Base-by-base conservation (phyloP, 2,113 vertebrate genomes). In the Heterochromis multidens region DNA sequence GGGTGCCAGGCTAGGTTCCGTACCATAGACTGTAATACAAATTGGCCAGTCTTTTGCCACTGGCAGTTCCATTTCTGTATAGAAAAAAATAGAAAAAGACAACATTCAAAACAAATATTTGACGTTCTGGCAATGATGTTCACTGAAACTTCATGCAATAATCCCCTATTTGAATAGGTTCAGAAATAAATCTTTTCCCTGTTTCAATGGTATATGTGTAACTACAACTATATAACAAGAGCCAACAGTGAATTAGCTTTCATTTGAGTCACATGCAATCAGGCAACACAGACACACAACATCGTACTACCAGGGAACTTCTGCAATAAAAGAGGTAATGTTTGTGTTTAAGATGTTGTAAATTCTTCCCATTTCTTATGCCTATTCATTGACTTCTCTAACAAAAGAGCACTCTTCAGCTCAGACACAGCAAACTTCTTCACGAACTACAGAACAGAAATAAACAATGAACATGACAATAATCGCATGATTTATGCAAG, bases 1-100 rank as follows among this genome's bases (percentile, higher is more conserved):
- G 98, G 98, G 93, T 98, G 97, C 98, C 98, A 99, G 1, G 97
- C 97, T 90, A 99, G 93, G 94, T 98, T 99, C 85, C 96, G 96
- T 77, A 95, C 97, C 90, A 96, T 87, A 17, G 97, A 95, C 83
- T 97, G 96, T 87, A 99, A 91, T 85, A 95, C 94, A 94, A 99
- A 97, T 65, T 99, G 99, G 49, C 97, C 98, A 81, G 95, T 97
- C 91, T 98, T 98, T 93, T 99, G 97, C 99, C 99, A 99, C n/a
- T 99, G 98, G 91, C 94, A 97, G 87, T 94, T 96, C 62, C 95
- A 90, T 11, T 94, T 96, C 97, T 99, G 95, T 87, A 89, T 11
- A 76, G 29, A 85, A 62, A 62, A 88, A 3, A 74, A 76, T 2
- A 46, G 62, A 65, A 65, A 65, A 46, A 56, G 3, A 84, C 4